phyloP scores from a whole-genome alignment of 2,113 vertebrate species.

The Panthera tigris region DNA sequence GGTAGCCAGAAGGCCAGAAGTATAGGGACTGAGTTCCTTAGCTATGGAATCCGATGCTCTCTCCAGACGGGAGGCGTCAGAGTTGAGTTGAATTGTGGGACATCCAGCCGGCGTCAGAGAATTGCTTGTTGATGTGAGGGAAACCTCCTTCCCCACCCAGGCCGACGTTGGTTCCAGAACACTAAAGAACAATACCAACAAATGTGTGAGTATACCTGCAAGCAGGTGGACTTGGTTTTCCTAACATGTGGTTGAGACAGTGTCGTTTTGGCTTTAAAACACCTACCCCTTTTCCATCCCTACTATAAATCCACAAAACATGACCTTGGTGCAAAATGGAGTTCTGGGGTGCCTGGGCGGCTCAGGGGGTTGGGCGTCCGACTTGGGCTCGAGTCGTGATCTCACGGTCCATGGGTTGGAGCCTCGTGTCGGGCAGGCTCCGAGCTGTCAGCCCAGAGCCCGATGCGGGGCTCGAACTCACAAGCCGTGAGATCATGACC shows the following conservation, averaged over 20 bases:
- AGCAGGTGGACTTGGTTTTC: neutral
- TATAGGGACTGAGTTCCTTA: neutral
- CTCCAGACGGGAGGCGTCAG: neutral
- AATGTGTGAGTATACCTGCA: neutral
- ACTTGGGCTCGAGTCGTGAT: too few species aligned
- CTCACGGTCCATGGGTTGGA: too few species aligned
- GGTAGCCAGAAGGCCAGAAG: neutral
- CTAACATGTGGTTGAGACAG: neutral
- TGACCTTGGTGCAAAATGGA: neutral
- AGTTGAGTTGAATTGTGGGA: neutral
- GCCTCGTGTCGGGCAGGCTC: too few species aligned
- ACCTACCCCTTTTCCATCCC: neutral
- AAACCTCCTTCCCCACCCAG: neutral
- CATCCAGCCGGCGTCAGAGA: neutral
- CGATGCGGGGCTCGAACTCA: too few species aligned
- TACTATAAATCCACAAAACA: neutral
- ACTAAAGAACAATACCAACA: neutral
- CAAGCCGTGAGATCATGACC: too few species aligned
- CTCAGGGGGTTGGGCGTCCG: too few species aligned
- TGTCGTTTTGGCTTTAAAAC: neutral
- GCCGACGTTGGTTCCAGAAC: neutral
- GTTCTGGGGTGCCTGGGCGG: neutral
- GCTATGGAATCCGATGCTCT: neutral
- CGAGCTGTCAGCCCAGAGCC: too few species aligned
- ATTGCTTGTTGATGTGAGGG: neutral